Conservation (phyloP, 1,140 invertebrate species). For the Saccostrea cuccullata region DNA sequence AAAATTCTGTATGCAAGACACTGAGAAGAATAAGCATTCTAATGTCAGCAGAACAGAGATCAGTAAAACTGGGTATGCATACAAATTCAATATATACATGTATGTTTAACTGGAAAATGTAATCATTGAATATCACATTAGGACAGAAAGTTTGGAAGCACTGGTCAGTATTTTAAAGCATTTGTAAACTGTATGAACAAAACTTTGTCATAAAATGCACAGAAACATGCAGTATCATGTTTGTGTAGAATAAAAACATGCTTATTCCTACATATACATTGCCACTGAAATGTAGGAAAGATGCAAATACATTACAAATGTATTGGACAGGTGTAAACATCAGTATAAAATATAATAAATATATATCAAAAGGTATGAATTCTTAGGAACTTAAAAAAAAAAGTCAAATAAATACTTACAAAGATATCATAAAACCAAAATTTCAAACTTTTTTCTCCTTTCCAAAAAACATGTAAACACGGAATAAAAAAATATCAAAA, state of each 20-base stretch:
- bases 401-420: too few species aligned
- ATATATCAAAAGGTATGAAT: too few species aligned
- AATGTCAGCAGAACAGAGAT: neutral
- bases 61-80: neutral
- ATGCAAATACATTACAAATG: neutral
- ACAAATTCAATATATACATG: neutral
- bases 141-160: neutral
- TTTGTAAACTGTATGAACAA: neutral
- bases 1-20: too few species aligned
- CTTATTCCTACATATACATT: neutral
- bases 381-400: too few species aligned
- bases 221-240: too few species aligned
- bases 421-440: too few species aligned
- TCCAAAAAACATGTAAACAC: too few species aligned
- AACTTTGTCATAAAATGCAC: neutral
- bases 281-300: neutral
- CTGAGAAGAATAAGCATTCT: too few species aligned
- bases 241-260: too few species aligned
- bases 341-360: too few species aligned
- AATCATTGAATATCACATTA: neutral
- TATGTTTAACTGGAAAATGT: neutral
- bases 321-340: neutral
- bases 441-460: too few species aligned
- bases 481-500: too few species aligned
- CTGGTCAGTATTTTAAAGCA: neutral